A percentile compares a stretch with the other conserved stretches of the same genome.
Conservation (phyloP, 2,888 invertebrate genomes). For the Hecatera dysodea region DNA sequence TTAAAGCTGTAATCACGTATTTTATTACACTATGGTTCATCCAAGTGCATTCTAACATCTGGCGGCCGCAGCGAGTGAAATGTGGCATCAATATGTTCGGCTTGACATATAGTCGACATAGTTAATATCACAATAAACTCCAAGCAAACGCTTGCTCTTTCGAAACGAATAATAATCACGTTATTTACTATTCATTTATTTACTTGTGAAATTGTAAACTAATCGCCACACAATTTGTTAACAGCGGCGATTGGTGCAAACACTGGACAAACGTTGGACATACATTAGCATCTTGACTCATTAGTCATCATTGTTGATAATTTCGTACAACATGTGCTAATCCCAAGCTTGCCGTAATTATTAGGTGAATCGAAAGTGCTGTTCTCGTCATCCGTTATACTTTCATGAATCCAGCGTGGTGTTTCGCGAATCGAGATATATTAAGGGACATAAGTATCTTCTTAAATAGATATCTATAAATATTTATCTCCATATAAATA, state of each 20-base stretch:
- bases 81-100: constrained; percentile 29
- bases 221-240: constrained; percentile 33
- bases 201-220: constrained; percentile 52
- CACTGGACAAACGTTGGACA: constrained; percentile 8
- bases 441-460: neutral
- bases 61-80: constrained; percentile 17
- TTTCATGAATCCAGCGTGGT: constrained; percentile 21
- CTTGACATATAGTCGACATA: neutral
- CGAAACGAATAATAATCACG: constrained; percentile 37
- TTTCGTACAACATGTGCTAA: constrained; percentile 20
- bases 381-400: constrained; percentile 16
- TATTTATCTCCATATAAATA: neutral
- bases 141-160: constrained; percentile 19
- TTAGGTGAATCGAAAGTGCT: constrained; percentile 21
- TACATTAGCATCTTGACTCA: constrained; percentile 3
- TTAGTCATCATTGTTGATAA: constrained; percentile 6
- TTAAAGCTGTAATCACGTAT: constrained; percentile 4
- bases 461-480: neutral
- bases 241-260: constrained; percentile 27
- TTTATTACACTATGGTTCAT: constrained; percentile 16
- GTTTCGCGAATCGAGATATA: constrained; percentile 1
- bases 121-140: constrained; percentile 14
- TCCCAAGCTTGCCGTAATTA: constrained; percentile 18
- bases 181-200: constrained; percentile 53
- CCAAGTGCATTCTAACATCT: constrained; percentile 38